phyloP scores from a whole-genome alignment of 2,888 invertebrate genomes.

The Gerosis bhagava region DNA sequence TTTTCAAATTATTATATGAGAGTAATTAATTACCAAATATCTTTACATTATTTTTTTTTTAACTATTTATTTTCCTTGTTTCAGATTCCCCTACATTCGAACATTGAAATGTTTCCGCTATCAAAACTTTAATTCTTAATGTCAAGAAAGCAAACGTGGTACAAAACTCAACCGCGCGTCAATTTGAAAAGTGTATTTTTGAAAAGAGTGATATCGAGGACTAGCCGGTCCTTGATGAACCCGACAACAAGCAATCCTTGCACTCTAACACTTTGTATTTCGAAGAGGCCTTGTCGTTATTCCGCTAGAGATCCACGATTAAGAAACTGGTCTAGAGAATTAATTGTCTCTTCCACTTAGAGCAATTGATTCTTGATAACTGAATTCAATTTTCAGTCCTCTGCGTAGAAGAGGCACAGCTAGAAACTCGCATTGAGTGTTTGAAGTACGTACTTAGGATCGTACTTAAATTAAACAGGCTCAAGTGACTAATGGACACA shows the following conservation, averaged over 20 bases:
- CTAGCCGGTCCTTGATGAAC: constrained; percentile 81
- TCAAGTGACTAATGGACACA: constrained; percentile 70
- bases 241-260: constrained; percentile 75
- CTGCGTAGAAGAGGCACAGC: constrained; percentile 45
- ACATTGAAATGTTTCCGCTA: constrained; percentile 67
- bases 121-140: constrained; percentile 74
- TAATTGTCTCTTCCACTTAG: constrained; percentile 65
- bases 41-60: no score
- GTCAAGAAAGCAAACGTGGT: constrained; percentile 63
- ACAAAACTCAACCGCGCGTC: constrained; percentile 53
- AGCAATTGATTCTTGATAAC: constrained; percentile 51
- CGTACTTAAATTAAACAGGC: constrained; percentile 51
- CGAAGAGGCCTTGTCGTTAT: constrained; percentile 74
- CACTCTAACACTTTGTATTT: constrained; percentile 73
- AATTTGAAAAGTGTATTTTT: constrained; percentile 71
- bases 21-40: no score
- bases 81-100: constrained; percentile 53
- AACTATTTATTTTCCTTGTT: constrained; percentile 51
- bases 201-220: constrained; percentile 73
- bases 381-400: constrained; percentile 56
- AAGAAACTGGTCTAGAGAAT: constrained; percentile 80
- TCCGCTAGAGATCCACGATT: constrained; percentile 83
- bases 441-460: constrained; percentile 43
- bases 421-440: constrained; percentile 39
- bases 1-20: no score